Conservation (phyloP, 2,888 invertebrate genomes). For the Aspidiotus destructor region DNA sequence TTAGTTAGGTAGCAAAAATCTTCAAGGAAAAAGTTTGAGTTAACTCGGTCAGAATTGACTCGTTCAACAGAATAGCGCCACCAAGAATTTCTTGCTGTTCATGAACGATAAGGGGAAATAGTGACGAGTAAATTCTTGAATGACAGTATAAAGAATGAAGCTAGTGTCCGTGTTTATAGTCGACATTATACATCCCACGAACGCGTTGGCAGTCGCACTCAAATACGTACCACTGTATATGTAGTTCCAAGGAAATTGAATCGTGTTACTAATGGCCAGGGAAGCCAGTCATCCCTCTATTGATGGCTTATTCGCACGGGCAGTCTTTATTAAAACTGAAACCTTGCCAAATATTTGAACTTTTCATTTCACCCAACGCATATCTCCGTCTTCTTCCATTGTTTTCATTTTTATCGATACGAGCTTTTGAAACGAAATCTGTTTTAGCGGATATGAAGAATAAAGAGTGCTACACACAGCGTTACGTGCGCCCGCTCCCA, state of each 20-base stretch:
- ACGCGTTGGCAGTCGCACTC: neutral
- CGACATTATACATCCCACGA: neutral
- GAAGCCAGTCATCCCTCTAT: slow-evolving; percentile 20
- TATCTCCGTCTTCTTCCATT: slow-evolving; percentile 9
- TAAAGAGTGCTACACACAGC: too few relatives aligned
- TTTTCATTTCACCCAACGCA: slow-evolving; percentile 15
- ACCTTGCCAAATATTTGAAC: slow-evolving; percentile 29
- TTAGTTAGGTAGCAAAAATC: too few relatives aligned
- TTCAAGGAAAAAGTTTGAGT: too few relatives aligned
- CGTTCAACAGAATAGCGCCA: too few relatives aligned
- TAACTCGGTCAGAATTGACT: too few relatives aligned
- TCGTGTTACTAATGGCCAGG: slow-evolving; percentile 2
- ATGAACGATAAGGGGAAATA: too few relatives aligned
- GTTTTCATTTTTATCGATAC: slow-evolving; percentile 12
- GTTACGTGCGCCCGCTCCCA: too few relatives aligned
- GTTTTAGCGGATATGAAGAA: too few relatives aligned
- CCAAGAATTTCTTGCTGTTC: too few relatives aligned
- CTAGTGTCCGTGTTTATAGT: too few relatives aligned
- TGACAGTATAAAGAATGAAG: too few relatives aligned
- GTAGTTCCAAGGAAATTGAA: slow-evolving; percentile 2
- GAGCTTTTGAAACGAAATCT: neutral
- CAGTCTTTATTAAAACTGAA: slow-evolving; percentile 27
- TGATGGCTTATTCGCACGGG: slow-evolving; percentile 17
- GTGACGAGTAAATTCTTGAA: too few relatives aligned
- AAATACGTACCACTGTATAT: neutral